phyloP scores from a whole-genome alignment of 2,888 invertebrate genomes.

The Lasius fuliginosus region DNA sequence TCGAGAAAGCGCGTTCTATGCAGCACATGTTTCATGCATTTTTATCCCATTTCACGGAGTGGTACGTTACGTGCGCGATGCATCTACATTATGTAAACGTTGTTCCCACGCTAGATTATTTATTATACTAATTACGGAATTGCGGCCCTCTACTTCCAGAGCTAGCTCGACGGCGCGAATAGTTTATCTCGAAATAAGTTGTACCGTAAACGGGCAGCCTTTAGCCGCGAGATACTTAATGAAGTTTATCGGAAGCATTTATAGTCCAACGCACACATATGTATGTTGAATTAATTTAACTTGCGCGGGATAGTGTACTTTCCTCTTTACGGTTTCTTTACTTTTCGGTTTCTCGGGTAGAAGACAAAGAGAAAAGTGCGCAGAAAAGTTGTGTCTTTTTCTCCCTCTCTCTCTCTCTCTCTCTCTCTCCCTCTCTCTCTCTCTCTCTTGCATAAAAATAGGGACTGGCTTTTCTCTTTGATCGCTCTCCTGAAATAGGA shows the following conservation, averaged over 20 bases:
- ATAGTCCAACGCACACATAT: slow-evolving; percentile 19
- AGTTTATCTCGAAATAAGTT: slow-evolving; percentile 52
- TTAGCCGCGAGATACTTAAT: slow-evolving; percentile 16
- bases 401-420: background rate
- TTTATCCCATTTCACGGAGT: slow-evolving; percentile 51
- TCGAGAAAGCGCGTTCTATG: slow-evolving; percentile 40
- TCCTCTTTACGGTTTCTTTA: slow-evolving; percentile 14
- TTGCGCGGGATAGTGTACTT: slow-evolving; percentile 34
- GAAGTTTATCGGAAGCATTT: slow-evolving; percentile 51
- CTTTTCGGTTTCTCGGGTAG: background rate
- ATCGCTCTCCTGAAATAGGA: slow-evolving; percentile 31
- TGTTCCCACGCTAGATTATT: slow-evolving; percentile 43
- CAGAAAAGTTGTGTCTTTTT: background rate
- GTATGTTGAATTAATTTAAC: slow-evolving; percentile 51
- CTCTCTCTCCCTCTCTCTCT: background rate
- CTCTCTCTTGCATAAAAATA: slow-evolving; percentile 1
- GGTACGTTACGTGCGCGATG: slow-evolving; percentile 38
- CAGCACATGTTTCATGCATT: slow-evolving; percentile 48
- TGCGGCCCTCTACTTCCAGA: slow-evolving; percentile 29
- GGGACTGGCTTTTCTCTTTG: slow-evolving; percentile 39
- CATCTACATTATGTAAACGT: slow-evolving; percentile 48
- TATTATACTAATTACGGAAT: slow-evolving; percentile 58
- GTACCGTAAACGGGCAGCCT: slow-evolving; percentile 40
- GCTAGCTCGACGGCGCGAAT: slow-evolving; percentile 39
- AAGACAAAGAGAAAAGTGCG: slow-evolving; percentile 27